Evolutionary conservation across 2,888 invertebrate species (phyloP).

Genomic region (Hirtodrosophila trivittata): DNA sequence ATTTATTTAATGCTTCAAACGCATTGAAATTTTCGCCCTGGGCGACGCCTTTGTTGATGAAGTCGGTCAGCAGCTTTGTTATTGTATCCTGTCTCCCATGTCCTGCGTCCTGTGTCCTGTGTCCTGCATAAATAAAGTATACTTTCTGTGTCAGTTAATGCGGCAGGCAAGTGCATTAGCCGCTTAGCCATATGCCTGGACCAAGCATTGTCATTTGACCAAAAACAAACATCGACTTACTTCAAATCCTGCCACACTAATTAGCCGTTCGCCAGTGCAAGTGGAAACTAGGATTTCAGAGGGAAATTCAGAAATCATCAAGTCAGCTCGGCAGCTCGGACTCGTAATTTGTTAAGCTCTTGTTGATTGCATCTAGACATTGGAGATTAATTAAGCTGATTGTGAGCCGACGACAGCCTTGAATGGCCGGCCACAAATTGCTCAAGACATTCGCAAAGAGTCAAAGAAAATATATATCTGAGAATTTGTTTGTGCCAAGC

Average conservation of each 20-base stretch:
- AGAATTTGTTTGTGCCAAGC: not conserved
- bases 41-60: conserved; percentile 68
- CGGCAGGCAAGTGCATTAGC: conserved; percentile 42
- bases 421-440: conserved; percentile 28
- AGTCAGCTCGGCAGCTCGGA: not conserved
- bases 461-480: conserved; percentile 30
- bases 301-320: not conserved
- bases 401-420: conserved; percentile 44
- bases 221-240: not conserved
- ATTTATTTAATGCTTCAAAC: conserved; percentile 77
- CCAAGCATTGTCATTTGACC: conserved; percentile 26
- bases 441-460: conserved; percentile 25
- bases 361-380: not conserved
- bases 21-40: conserved; percentile 69
- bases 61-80: conserved; percentile 55
- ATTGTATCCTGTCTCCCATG: conserved; percentile 3
- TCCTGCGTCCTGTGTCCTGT: conserved; percentile 14
- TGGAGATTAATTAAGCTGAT: conserved; percentile 38
- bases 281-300: not conserved
- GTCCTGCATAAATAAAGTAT: conserved; percentile 46
- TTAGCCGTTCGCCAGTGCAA: conserved; percentile 25
- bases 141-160: conserved; percentile 24
- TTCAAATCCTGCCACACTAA: conserved; percentile 21
- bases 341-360: conserved; percentile 1
- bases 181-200: conserved; percentile 1